phyloP scores from a whole-genome alignment of 2,113 vertebrate species.

The Toxotes chatareus region DNA sequence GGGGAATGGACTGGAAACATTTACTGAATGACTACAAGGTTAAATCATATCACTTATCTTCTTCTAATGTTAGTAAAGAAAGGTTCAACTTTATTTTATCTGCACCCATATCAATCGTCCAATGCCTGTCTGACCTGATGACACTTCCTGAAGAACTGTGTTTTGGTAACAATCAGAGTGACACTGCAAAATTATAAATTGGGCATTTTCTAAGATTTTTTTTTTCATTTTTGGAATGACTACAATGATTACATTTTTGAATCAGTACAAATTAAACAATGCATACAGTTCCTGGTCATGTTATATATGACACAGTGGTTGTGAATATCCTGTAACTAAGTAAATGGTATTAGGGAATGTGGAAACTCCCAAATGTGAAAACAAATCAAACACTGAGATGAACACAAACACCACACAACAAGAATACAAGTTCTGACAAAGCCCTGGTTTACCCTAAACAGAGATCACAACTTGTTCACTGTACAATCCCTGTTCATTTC shows the following conservation, averaged over 20 bases:
- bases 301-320: neutral
- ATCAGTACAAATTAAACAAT: neutral
- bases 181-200: neutral
- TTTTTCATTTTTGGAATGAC: neutral
- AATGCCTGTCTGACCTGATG: neutral
- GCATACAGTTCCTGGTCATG: neutral
- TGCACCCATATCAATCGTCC: neutral
- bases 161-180: neutral
- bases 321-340: slow-evolving; percentile 13
- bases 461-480: slow-evolving; percentile 66
- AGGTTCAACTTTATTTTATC: neutral
- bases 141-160: neutral
- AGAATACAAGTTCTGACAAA: slow-evolving; percentile 68
- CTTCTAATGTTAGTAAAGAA: neutral
- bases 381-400: slow-evolving; percentile 54
- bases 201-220: neutral
- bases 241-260: neutral
- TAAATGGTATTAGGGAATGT: neutral
- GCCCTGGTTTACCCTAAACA: slow-evolving; percentile 62
- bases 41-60: slow-evolving; percentile 13
- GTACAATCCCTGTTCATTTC: slow-evolving; percentile 59
- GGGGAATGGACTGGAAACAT: slow-evolving; percentile 6
- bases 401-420: slow-evolving; percentile 51
- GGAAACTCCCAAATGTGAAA: slow-evolving; percentile 26
- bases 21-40: slow-evolving; percentile 7